These are phyloP conservation scores for Plebejus anna DNA, from an alignment of 2,888 invertebrate genomes.

Conservation along the genomic window DNA sequence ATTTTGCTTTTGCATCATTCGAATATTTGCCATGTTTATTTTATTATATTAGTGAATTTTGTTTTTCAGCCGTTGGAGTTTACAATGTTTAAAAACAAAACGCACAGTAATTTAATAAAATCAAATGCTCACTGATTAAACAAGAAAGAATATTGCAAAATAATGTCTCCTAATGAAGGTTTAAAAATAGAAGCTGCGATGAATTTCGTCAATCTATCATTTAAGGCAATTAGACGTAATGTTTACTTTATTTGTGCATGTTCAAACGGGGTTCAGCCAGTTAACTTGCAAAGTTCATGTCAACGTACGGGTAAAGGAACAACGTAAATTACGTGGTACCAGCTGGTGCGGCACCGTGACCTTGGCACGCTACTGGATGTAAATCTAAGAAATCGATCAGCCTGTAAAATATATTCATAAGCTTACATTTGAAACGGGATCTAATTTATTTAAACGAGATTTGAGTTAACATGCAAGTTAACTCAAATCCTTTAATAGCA, in stretches of 20 bases:
- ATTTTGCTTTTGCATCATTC: not conserved
- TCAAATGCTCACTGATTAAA: not conserved
- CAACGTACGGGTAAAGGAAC: conserved; percentile 38
- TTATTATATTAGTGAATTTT: not conserved
- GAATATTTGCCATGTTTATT: conserved; percentile 8
- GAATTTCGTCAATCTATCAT: not conserved
- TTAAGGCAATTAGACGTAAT: not conserved
- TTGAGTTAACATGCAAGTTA: not conserved
- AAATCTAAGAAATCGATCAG: conserved; percentile 63
- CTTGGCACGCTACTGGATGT: conserved; percentile 59
- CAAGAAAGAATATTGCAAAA: not conserved
- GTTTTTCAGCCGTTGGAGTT: not conserved
- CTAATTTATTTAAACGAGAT: not conserved
- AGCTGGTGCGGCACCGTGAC: conserved; percentile 72
- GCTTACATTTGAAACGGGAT: conserved; percentile 30
- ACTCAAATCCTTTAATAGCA: too few species aligned
- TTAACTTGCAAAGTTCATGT: conserved; percentile 16
- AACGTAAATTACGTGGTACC: conserved; percentile 61
- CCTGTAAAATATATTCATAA: conserved; percentile 47
- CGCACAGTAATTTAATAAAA: not conserved
- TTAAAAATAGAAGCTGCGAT: not conserved
- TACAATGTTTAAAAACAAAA: not conserved
- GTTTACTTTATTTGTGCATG: not conserved
- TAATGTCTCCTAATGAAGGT: not conserved
- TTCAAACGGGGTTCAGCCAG: not conserved